Evolutionary conservation across 92 coral and sea anemone genomes (phyloP).

Genomic region (Virgularia gustaviana): DNA sequence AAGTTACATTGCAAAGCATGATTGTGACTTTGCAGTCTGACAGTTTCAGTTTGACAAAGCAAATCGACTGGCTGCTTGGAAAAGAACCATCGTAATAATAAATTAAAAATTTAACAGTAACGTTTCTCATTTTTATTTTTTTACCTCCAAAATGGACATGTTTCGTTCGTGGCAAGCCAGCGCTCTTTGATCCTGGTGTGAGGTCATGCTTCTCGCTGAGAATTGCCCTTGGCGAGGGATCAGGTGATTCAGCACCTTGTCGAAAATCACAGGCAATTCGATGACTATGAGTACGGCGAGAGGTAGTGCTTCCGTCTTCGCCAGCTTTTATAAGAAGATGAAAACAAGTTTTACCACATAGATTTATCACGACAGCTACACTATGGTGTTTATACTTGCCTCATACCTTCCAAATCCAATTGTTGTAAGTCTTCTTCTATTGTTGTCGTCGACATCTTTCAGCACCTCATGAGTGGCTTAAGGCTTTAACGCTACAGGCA

Average conservation of each 20-base stretch:
- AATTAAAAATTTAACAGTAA: too few relatives aligned
- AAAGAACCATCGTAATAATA: too few relatives aligned
- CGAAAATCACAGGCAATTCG: neutral
- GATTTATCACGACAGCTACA: neutral
- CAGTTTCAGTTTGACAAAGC: too few relatives aligned
- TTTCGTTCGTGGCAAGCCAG: conserved; percentile 4
- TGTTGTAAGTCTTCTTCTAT: neutral
- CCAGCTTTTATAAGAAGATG: neutral
- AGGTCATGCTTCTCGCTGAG: conserved; percentile 6
- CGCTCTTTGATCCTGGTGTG: neutral
- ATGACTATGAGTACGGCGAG: neutral
- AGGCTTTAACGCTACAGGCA: neutral
- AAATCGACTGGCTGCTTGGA: too few relatives aligned
- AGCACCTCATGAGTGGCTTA: neutral
- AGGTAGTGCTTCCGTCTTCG: neutral
- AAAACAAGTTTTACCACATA: neutral
- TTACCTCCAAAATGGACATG: neutral
- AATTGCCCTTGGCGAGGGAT: neutral
- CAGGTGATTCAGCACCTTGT: neutral
- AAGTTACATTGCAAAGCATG: too few relatives aligned
- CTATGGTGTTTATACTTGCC: neutral
- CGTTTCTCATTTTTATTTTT: neutral
- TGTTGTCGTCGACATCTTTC: neutral
- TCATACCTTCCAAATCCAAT: conserved; percentile 1
- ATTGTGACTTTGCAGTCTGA: too few relatives aligned